phyloP scores from a whole-genome alignment of 2,888 invertebrate species.

The Epicampocera succincta region DNA sequence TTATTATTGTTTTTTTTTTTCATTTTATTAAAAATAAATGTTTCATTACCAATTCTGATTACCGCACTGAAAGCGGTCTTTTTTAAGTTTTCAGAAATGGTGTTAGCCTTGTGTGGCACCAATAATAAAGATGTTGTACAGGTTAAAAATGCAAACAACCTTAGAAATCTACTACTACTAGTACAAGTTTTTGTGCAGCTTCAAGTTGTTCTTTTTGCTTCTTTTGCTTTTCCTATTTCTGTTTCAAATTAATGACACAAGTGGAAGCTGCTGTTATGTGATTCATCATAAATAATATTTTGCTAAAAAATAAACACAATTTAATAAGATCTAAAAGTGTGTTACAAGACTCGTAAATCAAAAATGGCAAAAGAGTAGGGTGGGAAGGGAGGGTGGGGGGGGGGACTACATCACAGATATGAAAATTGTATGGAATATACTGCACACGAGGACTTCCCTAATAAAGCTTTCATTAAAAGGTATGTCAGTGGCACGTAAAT shows the following conservation, averaged over 20 bases:
- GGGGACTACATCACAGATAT: too few species aligned
- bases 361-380: too few species aligned
- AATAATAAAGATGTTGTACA: conserved; percentile 34
- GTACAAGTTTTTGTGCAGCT: conserved; percentile 1
- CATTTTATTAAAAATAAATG: conserved; percentile 8
- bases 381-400: too few species aligned
- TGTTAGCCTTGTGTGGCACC: conserved; percentile 14
- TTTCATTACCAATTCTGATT: conserved; percentile 17
- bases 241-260: conserved; percentile 25
- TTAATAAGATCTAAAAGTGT: not conserved
- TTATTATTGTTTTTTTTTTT: not conserved
- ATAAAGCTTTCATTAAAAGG: too few species aligned
- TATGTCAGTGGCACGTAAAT: too few species aligned
- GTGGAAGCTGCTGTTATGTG: conserved; percentile 50
- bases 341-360: not conserved
- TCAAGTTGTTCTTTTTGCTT: not conserved
- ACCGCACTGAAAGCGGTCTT: conserved; percentile 34
- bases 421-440: too few species aligned
- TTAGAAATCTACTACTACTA: conserved; percentile 8
- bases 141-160: not conserved
- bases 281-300: conserved; percentile 52
- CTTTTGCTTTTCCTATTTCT: conserved; percentile 13
- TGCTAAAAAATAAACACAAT: not conserved
- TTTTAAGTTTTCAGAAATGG: conserved; percentile 15
- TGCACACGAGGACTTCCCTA: too few species aligned